Evolutionary conservation across 2,888 invertebrate genomes (phyloP).

Genomic region (Synergus japonicus): DNA sequence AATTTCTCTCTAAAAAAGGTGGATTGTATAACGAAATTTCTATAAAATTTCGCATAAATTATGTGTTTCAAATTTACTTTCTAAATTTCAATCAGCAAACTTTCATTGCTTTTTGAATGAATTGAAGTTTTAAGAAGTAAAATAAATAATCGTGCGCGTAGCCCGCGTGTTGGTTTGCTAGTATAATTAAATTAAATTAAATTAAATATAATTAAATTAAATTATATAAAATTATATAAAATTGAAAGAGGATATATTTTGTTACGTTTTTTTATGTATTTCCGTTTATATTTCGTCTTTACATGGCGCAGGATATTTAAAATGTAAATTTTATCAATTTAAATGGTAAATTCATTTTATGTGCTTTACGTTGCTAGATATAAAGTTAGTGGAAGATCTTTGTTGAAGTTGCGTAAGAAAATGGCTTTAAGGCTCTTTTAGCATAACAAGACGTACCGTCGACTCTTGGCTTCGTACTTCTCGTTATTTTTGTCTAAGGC

Average conservation of each 20-base stretch:
- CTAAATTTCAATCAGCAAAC: too few species aligned
- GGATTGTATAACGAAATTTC: too few species aligned
- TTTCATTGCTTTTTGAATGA: too few species aligned
- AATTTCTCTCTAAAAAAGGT: too few species aligned
- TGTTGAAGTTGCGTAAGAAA: neutral
- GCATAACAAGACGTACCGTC: slow-evolving; percentile 27
- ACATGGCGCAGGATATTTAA: neutral
- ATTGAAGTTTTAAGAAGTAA: too few species aligned
- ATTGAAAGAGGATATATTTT: neutral
- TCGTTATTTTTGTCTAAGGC: slow-evolving; percentile 44
- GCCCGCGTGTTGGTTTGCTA: too few species aligned
- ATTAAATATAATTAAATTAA: too few species aligned
- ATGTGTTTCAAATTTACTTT: too few species aligned
- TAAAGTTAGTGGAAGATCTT: neutral
- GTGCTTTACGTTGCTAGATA: neutral
- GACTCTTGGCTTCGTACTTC: neutral
- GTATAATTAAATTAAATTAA: too few species aligned
- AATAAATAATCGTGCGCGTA: too few species aligned
- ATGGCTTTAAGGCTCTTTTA: slow-evolving; percentile 26
- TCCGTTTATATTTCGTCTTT: neutral
- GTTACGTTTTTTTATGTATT: neutral
- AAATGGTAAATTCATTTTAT: neutral
- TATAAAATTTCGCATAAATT: too few species aligned
- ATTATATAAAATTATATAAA: too few species aligned
- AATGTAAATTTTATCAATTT: neutral